Base-by-base conservation (phyloP, 2,797 vertebrate species). In the Sebastes flavidus region DNA sequence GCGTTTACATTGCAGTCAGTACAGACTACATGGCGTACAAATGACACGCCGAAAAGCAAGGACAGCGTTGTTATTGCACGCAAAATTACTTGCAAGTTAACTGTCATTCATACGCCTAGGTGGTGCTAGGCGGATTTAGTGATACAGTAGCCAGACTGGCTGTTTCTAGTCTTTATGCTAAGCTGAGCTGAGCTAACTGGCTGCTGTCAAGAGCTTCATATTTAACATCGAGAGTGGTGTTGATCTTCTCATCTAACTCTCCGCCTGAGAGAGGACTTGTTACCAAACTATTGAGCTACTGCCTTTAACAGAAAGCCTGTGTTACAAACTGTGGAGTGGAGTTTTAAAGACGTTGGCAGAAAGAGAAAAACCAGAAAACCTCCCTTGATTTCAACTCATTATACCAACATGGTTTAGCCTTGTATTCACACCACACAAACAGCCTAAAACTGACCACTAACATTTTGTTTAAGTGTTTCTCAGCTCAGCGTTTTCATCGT, bases 181-280 rank as follows among this genome's bases (percentile, higher is more conserved):
- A 42, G 14, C 6, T 42, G 5, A 46, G 42, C 42, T 46, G 8
- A 46, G 0, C 42, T 46, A 46, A 46, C 42, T 0, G 14, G 38
- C 14, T 42, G 38, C 38, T 16, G 42, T 0, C 16, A 46, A 7
- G 0, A 46, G 42, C 0, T 4, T 8, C 42, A 18, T 46, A 46
- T 46, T 46, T 46, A 46, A 46, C 16, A 46, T 18, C 1, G 42
- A 46, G 1, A 46, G 14, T 46, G 42, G 42, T 46, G 2, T 7
- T 3, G 38, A 8, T 46, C 16, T 46, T 46, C 0, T 46, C 42
- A 46, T 46, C 42, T 46, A 46, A 46, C 42, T 46, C 42, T 46
- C 16, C 7, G 42, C 42, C 18, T 29, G 4, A 59, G 5, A 59
- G 56, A 29, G 8, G 27, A 59, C 0, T 4, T 27, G 9, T 59